These are phyloP conservation scores for Syngnathus rostellatus DNA, from an alignment of 2,797 vertebrate species.

Conservation along the genomic window DNA sequence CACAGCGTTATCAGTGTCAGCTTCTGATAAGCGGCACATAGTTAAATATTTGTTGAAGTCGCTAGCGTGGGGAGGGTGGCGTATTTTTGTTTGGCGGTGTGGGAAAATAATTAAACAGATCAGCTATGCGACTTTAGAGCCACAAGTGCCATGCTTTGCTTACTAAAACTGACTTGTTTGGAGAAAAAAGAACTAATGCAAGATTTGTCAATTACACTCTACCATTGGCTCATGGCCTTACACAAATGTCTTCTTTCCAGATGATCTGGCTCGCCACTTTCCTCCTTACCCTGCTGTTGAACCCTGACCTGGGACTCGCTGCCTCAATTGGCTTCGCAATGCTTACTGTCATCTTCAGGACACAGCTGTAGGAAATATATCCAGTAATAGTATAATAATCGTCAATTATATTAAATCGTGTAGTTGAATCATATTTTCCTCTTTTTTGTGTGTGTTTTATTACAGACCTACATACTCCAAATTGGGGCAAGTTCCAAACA, in stretches of 20 bases:
- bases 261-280: conserved; percentile 87
- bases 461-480: conserved; percentile 83
- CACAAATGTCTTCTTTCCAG: conserved; percentile 52
- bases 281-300: conserved; percentile 76
- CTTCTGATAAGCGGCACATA: neutral
- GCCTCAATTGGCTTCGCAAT: conserved; percentile 84
- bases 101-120: too few relatives aligned
- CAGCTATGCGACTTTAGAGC: neutral
- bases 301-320: conserved; percentile 83
- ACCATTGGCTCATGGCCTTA: neutral
- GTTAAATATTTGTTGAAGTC: neutral
- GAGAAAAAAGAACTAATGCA: neutral
- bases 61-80: neutral
- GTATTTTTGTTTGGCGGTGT: too few relatives aligned
- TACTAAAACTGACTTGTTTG: neutral
- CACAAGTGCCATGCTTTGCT: neutral
- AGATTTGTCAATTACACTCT: neutral
- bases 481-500: conserved; percentile 77
- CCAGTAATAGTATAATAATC: neutral
- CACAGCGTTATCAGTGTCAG: too few relatives aligned
- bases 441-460: conserved; percentile 20
- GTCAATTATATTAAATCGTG: neutral
- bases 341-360: conserved; percentile 86
- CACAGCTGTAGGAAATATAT: conserved; percentile 76
- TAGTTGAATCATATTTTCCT: neutral